Base-by-base conservation (phyloP, 2,797 vertebrate genomes). In the Platalea minor region DNA sequence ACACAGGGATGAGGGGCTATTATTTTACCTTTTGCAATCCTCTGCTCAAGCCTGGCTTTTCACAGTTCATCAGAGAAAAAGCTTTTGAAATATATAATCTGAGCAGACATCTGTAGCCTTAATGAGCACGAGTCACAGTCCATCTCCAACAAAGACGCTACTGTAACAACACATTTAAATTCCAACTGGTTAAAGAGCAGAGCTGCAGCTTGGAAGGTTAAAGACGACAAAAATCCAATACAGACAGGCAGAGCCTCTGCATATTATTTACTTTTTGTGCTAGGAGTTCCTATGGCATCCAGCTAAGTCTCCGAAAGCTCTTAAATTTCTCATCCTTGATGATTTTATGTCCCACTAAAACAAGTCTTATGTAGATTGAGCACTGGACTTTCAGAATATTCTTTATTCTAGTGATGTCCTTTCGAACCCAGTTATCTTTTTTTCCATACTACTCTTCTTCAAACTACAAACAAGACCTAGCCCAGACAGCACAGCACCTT, bases 111-210 rank as follows among this genome's bases (percentile, higher is more conserved):
- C 95, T 91, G 89, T 89, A 86, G 94, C 81, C 85, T 94, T 96
- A 96, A 96, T 94, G 92, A 97, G 96, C 64, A 89, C 8, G 15
- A 96, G 94, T 88, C 93, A 95, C 13, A 14, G 88, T 76, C 88
- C 94, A 91, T 75, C 88, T 75, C 67, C 74, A 93, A 95, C 93
- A 96, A 97, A 97, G 94, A 85, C 19, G 7, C 70, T 85, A 95
- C 89, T 97, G 94, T 94, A 96, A 91, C 65, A 85, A 81, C 68
- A 73, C 87, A 95, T 94, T 96, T 93, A 94, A 96, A 97, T 96
- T 97, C 93, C 87, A 61, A 92, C 85, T 57, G 77, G 70, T 95
- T 95, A 54, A 96, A 93, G 79, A 87, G 88, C 72, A 91, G 75
- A 85, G 75, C 82, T 94, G 76, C 86, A 91, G 68, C 60, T 67